Conservation (phyloP, 37 sponge, comb jelly and placozoan species). For the Cliona cf. orientalis region DNA sequence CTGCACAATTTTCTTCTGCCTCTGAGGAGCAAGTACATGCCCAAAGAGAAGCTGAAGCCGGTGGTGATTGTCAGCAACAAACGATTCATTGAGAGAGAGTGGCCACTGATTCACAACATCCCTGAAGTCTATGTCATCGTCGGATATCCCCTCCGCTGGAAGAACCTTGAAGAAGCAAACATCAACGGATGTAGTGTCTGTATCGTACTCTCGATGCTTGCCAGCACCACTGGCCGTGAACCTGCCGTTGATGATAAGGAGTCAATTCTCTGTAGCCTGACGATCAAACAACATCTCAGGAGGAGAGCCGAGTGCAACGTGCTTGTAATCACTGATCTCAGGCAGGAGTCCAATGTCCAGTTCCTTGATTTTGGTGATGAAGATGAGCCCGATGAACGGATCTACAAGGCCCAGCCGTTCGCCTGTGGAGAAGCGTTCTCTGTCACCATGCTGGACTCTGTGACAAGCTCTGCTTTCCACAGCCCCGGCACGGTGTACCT, state of each 20-base stretch:
- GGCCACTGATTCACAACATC: constrained; percentile 39
- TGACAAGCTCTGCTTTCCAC: constrained; percentile 52
- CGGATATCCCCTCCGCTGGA: constrained; percentile 66
- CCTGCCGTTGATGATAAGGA: constrained; percentile 69
- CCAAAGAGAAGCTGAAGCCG: constrained; percentile 18
- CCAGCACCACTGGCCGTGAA: constrained; percentile 5
- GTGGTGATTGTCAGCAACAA: constrained; percentile 67
- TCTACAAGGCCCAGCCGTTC: constrained; percentile 63
- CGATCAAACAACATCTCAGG: constrained; percentile 34
- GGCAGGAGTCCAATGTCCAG: constrained; percentile 68
- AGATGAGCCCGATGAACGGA: constrained; percentile 43
- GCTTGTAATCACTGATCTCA: constrained; percentile 61
- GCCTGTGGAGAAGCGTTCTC: constrained; percentile 68
- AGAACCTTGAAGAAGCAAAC: constrained; percentile 34
- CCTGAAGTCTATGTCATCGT: constrained; percentile 49
- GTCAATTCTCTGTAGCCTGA: constrained; percentile 69
- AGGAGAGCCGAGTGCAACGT: not conserved
- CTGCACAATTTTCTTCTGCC: constrained; percentile 64
- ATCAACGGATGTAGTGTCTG: constrained; percentile 56
- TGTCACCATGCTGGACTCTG: constrained; percentile 68
- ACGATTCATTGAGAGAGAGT: constrained; percentile 65
- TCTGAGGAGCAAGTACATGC: constrained; percentile 36
- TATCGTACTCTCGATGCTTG: constrained; percentile 44
- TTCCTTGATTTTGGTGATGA: constrained; percentile 79
- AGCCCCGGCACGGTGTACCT: constrained; percentile 47